Base-by-base conservation (phyloP, 2,888 invertebrate genomes). In the Xestia sexstrigata region DNA sequence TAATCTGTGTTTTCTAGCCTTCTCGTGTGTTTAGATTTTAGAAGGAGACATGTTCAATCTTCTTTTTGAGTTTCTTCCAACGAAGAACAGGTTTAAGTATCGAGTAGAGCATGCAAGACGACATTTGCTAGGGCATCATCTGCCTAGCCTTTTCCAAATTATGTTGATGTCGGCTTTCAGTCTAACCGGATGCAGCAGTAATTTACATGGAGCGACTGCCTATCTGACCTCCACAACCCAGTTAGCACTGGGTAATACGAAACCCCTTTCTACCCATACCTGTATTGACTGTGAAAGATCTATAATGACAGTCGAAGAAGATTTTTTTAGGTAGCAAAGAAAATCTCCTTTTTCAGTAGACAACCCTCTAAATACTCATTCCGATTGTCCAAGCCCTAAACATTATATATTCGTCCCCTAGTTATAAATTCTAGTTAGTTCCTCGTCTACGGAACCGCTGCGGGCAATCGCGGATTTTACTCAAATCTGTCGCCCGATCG, bases 341-440 rank as follows among this genome's bases (percentile, higher is more conserved):
- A 58, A 9, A 20, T 11, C 1, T 35, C 5, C 0, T 35, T 20
- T 35, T 35, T 35, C 0, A 47, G 1, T 23, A 23, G 52, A 15
- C 66, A 77, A 68, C 76, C 78, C 73, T 77, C 4, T 73, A n/a
- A 30, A 73, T 63, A 70, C 49, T 23, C 52, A 70, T 70, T 49
- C 67, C 55, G 78, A 83, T 88, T 83, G 86, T 89, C 79, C 74
- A 70, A 39, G 52, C 39, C 70, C 72, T 84, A 88, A 76, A 47
- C 45, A 79, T 91, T 89, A 90, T 89, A 79, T 86, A 89, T 87
- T 90, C 92, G 93, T 93, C 91, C 84, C 39, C 74, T 49, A 83
- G 81, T 82, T 83, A 93, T 96, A 95, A 94, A 95, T 95, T 95
- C 93, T 95, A 93, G 95, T 95, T 96, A 96, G 89, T 85, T 74